Conservation (phyloP, 2,888 invertebrate species). For the Piscicola geometra region DNA sequence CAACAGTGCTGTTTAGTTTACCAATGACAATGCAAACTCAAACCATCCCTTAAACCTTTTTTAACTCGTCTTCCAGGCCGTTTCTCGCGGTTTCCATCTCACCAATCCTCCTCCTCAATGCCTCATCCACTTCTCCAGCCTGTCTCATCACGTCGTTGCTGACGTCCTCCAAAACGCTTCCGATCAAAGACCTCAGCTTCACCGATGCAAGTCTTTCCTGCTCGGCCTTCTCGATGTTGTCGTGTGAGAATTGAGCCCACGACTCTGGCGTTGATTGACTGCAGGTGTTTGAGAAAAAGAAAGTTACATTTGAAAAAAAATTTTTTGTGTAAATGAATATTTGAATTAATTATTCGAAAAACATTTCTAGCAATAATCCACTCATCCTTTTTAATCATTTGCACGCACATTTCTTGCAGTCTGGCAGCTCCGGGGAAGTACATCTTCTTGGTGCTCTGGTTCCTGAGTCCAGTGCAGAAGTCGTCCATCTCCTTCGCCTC, state of each 20-base stretch:
- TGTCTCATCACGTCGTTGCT: slow-evolving; percentile 76
- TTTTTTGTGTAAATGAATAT: no score
- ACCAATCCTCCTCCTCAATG: slow-evolving; percentile 70
- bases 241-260: slow-evolving; percentile 78
- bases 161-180: slow-evolving; percentile 70
- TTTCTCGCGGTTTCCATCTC: slow-evolving; percentile 59
- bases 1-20: not conserved
- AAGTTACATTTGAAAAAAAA: no score
- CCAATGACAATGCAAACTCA: not conserved
- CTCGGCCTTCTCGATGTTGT: slow-evolving; percentile 72
- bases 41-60: slow-evolving; percentile 54
- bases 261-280: slow-evolving; percentile 77
- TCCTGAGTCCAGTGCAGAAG: slow-evolving; percentile 66
- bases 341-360: no score
- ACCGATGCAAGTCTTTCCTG: slow-evolving; percentile 71
- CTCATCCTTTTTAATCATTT: no score
- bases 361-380: no score
- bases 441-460: slow-evolving; percentile 66
- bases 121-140: slow-evolving; percentile 74
- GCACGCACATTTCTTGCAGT: slow-evolving; percentile 68
- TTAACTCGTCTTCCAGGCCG: slow-evolving; percentile 67
- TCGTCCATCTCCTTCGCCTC: slow-evolving; percentile 74
- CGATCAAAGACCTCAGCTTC: slow-evolving; percentile 66
- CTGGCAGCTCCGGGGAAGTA: slow-evolving; percentile 76
- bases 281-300: slow-evolving; percentile 30